Evolutionary conservation across 2,797 vertebrate species (phyloP), one percentile per base, ranked within the genome.

Genomic region (Xenentodon cancila): DNA sequence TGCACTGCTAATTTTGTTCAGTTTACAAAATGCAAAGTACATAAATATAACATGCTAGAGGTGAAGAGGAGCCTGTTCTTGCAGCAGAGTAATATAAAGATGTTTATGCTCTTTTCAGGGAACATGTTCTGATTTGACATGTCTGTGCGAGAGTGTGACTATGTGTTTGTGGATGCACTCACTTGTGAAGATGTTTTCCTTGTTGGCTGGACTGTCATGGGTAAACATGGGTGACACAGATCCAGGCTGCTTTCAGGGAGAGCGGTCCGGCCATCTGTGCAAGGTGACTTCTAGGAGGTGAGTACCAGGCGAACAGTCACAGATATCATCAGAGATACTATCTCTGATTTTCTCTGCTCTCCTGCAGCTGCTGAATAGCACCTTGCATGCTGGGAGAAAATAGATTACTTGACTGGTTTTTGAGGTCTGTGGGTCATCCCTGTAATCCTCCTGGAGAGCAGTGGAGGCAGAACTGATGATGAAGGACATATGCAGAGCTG

Each of bases 211-310:
- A 48, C 44, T 1, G 5, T 59, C 49, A 65, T 60, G 34, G 62
- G 72, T 68, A 34, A 53, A 71, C 22, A 68, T n/a, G n/a, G n/a
- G 58, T 22, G 68, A 71, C 65, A 59, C 32, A 15, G 60, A 59
- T 71, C 66, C 64, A 49, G 45, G 32, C 57, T 19, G 43, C 17
- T 22, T 46, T 71, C 52, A 53, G 44, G 46, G 49, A 55, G 42
- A 54, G 25, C 43, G 60, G 51, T 27, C 53, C 42, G 62, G 42
- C 73, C 66, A 72, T 82, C 69, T 71, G 77, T 80, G 71, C 82
- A 89, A 84, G 82, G 82, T 88, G 82, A 85, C 80, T 77, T 75
- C 65, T 37, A 44, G 66, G 63, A 57, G 53, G 55, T 25, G 68
- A 68, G 45, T 19, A 34, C 49, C 20, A 54, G 34, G 68, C 48